These are phyloP conservation scores for Fistularia tabacaria DNA, from an alignment of 2,797 vertebrate species.

Conservation along the genomic window DNA sequence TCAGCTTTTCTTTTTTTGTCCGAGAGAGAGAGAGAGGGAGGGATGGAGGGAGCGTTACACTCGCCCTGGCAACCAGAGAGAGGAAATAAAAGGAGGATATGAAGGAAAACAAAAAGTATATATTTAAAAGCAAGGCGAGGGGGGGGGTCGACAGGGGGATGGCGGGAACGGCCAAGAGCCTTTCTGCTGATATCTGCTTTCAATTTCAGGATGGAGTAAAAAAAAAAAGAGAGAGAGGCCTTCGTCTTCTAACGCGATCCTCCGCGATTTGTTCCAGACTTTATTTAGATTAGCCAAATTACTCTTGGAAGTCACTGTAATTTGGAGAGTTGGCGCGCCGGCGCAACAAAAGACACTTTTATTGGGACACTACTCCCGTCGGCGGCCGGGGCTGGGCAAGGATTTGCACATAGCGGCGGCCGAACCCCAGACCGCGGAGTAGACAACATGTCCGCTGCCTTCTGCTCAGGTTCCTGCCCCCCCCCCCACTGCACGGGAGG, in stretches of 20 bases:
- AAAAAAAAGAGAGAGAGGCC: slow-evolving; percentile 1
- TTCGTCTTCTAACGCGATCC: slow-evolving; percentile 26
- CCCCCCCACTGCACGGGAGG: too few relatives aligned
- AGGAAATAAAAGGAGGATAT: slow-evolving; percentile 17
- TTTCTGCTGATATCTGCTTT: slow-evolving; percentile 29
- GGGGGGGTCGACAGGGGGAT: slow-evolving; percentile 7
- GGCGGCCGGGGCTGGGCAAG: slow-evolving; percentile 33
- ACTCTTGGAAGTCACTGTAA: slow-evolving; percentile 34
- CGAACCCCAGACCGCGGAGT: too few relatives aligned
- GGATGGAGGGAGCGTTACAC: neutral
- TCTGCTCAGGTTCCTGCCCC: too few relatives aligned
- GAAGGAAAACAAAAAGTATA: slow-evolving; percentile 15
- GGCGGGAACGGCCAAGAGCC: slow-evolving; percentile 11
- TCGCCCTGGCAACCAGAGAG: slow-evolving; percentile 29
- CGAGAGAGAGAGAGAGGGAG: too few relatives aligned
- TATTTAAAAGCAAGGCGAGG: neutral
- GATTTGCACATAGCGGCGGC: slow-evolving; percentile 17
- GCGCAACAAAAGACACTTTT: slow-evolving; percentile 46
- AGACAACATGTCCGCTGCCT: too few relatives aligned
- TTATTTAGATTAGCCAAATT: slow-evolving; percentile 43
- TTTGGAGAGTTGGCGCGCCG: slow-evolving; percentile 29
- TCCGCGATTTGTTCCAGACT: slow-evolving; percentile 29
- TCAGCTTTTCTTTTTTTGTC: neutral
- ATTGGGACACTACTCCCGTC: slow-evolving; percentile 43
- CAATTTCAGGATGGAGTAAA: slow-evolving; percentile 22